phyloP scores from a whole-genome alignment of 2,797 vertebrate species.

The Sitta carolinensis region DNA sequence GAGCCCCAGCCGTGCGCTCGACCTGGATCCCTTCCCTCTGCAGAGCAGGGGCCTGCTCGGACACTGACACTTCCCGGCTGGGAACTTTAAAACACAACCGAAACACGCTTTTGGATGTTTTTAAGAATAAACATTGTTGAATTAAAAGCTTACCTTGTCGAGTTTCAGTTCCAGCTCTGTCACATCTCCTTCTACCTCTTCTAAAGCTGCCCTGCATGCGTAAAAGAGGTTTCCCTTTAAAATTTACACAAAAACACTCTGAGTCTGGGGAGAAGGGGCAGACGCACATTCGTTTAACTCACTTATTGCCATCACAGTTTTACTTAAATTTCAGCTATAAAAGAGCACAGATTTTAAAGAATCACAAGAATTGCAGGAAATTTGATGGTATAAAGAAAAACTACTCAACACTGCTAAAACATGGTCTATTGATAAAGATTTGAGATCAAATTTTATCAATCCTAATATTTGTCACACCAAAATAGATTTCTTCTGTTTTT shows the following conservation, averaged over 20 bases:
- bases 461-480: neutral
- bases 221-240: slow-evolving; percentile 8
- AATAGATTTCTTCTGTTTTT: neutral
- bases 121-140: neutral
- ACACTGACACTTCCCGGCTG: neutral
- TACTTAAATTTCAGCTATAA: neutral
- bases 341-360: neutral
- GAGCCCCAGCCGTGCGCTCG: neutral
- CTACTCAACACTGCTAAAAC: neutral
- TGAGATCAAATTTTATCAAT: neutral
- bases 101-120: neutral
- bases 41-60: accelerated
- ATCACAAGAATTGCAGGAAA: neutral
- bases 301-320: neutral
- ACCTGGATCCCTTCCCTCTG: neutral
- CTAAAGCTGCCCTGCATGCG: slow-evolving; percentile 88
- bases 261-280: neutral
- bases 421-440: neutral
- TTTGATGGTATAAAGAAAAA: neutral
- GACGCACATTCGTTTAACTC: neutral
- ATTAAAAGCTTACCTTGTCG: slow-evolving; percentile 88
- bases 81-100: neutral
- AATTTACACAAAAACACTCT: neutral
- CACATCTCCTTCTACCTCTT: slow-evolving; percentile 98
- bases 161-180: slow-evolving; percentile 95